Evolutionary conservation across 30 jellyfish, hydroid and myxozoan genomes (phyloP).

Genomic region (Phacellophora camtschatica): DNA sequence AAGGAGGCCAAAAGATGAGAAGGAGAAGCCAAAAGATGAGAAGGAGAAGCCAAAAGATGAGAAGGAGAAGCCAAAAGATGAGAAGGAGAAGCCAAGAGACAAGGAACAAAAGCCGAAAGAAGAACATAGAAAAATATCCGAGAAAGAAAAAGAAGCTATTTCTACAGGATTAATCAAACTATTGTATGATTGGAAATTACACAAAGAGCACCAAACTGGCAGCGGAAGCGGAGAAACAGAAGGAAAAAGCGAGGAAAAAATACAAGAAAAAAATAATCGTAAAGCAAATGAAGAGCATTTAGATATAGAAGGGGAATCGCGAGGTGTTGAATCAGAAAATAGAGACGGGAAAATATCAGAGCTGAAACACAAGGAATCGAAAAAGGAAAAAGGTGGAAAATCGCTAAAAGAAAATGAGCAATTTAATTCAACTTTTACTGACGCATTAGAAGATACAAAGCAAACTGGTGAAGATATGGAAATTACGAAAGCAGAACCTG

Average conservation of each 20-base stretch:
- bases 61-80: no score
- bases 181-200: conserved; percentile 85
- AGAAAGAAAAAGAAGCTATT: conserved; percentile 67
- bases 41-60: background rate
- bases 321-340: background rate
- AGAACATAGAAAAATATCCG: conserved; percentile 29
- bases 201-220: conserved; percentile 17
- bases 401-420: background rate
- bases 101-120: background rate
- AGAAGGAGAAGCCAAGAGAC: no score
- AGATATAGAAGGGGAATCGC: background rate
- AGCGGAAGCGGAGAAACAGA: conserved; percentile 54
- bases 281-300: background rate
- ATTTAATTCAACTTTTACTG: conserved; percentile 1
- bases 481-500: background rate
- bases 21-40: background rate
- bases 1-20: background rate
- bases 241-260: background rate
- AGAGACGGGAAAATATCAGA: background rate
- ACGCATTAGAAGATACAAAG: conserved; percentile 24
- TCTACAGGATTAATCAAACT: conserved; percentile 79
- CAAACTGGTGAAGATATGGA: background rate
- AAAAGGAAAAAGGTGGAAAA: conserved; percentile 15
- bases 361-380: background rate
- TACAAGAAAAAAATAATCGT: background rate